A percentile compares a stretch with the other conserved stretches of the same genome.
Evolutionary conservation across 2,113 vertebrate genomes (phyloP).

Genomic region (Atractosteus spatula): DNA sequence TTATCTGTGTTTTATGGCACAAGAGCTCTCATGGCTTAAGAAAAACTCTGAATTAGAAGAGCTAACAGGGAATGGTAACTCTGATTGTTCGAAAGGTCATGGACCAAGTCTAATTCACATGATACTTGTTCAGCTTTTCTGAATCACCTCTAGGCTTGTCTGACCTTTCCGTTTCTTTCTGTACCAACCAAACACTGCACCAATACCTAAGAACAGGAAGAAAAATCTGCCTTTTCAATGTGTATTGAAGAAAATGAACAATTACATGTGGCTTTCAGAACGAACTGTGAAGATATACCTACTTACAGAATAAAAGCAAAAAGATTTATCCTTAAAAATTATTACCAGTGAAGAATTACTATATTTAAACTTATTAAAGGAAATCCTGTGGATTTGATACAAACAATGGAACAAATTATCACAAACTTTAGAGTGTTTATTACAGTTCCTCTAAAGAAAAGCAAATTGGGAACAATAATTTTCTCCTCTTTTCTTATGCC

Average conservation of each 20-base stretch:
- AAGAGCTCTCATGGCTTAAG: not conserved
- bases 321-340: no score
- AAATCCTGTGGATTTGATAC: no score
- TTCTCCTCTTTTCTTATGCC: no score
- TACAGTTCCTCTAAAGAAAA: no score
- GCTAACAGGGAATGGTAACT: not conserved
- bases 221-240: not conserved
- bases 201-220: constrained; percentile 9
- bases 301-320: no score
- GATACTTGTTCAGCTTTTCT: not conserved
- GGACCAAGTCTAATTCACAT: constrained; percentile 7
- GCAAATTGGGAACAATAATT: no score
- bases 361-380: no score
- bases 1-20: not conserved
- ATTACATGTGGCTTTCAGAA: no score
- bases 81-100: not conserved
- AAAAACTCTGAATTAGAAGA: not conserved
- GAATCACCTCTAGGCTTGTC: not conserved
- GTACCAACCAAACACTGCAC: not conserved
- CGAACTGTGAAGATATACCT: no score
- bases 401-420: no score
- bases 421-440: no score
- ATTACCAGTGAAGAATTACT: no score
- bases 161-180: constrained; percentile 2
- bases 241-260: not conserved